A percentile compares a stretch with the other conserved stretches of the same genome.
phyloP scores from a whole-genome alignment of 2,113 vertebrate species.

The Camelus bactrianus region DNA sequence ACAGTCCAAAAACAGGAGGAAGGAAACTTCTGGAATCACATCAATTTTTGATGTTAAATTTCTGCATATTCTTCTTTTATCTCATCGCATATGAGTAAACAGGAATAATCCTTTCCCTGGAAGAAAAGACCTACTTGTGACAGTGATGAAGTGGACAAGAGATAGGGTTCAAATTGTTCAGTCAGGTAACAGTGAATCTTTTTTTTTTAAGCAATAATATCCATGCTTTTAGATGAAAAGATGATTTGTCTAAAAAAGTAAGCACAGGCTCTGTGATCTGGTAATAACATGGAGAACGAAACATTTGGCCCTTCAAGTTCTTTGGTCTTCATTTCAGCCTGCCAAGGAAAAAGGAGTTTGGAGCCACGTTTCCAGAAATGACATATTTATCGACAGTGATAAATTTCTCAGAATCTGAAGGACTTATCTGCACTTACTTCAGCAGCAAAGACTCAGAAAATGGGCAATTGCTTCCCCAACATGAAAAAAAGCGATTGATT shows the following conservation, averaged over 20 bases:
- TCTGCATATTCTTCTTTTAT: neutral
- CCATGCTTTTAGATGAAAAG: constrained; percentile 17
- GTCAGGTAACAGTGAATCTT: neutral
- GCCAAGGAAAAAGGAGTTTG: constrained; percentile 44
- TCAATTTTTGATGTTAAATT: neutral
- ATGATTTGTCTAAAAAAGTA: constrained; percentile 15
- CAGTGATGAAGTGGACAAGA: neutral
- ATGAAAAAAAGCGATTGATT: constrained; percentile 71
- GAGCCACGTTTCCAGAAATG: constrained; percentile 68
- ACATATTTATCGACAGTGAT: constrained; percentile 69
- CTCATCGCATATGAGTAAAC: neutral
- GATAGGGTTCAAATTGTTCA: neutral
- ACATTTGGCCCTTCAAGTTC: constrained; percentile 21
- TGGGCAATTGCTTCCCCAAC: constrained; percentile 74
- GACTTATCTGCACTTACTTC: constrained; percentile 70
- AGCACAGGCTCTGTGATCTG: neutral
- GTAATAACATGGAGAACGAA: constrained; percentile 41
- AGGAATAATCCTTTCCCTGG: neutral
- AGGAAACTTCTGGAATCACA: neutral
- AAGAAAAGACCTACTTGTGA: neutral
- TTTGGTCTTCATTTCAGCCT: constrained; percentile 40
- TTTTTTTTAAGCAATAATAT: neutral
- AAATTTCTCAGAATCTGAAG: constrained; percentile 71
- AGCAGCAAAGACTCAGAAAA: constrained; percentile 77
- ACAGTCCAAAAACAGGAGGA: neutral